phyloP scores from a whole-genome alignment of 2,797 vertebrate genomes.

The Morus bassanus region DNA sequence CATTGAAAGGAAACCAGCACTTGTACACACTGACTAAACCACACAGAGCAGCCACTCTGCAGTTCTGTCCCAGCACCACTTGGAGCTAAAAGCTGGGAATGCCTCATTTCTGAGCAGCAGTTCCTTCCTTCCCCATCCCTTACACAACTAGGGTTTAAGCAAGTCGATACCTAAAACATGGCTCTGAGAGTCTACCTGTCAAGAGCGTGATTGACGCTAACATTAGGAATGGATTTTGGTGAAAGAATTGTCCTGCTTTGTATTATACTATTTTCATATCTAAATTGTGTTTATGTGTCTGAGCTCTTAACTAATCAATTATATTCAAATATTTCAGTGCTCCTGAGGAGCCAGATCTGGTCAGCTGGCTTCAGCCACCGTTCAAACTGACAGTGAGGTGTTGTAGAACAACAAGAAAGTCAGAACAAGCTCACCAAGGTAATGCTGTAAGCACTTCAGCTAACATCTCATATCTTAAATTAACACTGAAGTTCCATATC shows the following conservation, averaged over 20 bases:
- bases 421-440: not conserved
- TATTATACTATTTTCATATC: not conserved
- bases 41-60: not conserved
- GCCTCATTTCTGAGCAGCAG: not conserved
- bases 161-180: rapidly evolving
- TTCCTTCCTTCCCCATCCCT: not conserved
- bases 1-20: not conserved
- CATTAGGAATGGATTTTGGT: not conserved
- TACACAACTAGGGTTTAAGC: not conserved
- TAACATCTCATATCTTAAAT: not conserved
- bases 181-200: not conserved
- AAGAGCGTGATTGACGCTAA: not conserved
- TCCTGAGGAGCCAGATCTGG: not conserved
- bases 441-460: not conserved
- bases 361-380: not conserved
- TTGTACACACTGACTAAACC: not conserved
- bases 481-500: not conserved
- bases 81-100: not conserved
- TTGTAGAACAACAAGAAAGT: not conserved
- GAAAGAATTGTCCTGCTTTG: not conserved
- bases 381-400: not conserved
- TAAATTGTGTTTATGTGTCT: not conserved
- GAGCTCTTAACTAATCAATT: not conserved
- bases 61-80: not conserved
- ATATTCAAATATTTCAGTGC: not conserved